Evolutionary conservation across 2,888 invertebrate species (phyloP), one percentile per base, ranked within the genome.

Genomic region (Hypolimnas misippus): DNA sequence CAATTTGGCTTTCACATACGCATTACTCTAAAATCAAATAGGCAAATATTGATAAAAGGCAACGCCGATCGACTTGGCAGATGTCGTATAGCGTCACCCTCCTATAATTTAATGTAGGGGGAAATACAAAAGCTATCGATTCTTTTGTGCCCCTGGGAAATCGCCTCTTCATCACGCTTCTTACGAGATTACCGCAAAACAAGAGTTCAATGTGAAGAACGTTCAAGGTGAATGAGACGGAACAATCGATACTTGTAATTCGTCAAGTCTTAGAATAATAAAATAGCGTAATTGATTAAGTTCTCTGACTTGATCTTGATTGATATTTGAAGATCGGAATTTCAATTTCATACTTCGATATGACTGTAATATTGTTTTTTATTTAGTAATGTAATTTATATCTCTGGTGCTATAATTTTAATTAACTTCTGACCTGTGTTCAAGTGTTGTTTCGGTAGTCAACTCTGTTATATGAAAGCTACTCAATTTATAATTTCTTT

Each of bases 81-180:
- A 88, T 88, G 89, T 83, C 82, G 76, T 59, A 62, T 54, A 68
- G 70, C 74, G 75, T n/a, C 84, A 81, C 86, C 87, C 87, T 84
- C 72, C 76, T 77, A 80, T 86, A 86, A 86, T 86, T 87, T 83
- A 85, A 85, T 83, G 84, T 79, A 81, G 84, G 88, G 86, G 83
- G 83, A 72, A 82, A 80, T 81, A 87, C 88, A 87, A 89, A 85
- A 76, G 84, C 74, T 83, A 87, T 86, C 82, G 89, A 87, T 87
- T 82, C 83, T 76, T 83, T 82, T 82, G 79, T 81, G 74, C 76
- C 78, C 76, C 60, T 70, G 81, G 84, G 84, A 83, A 81, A 83
- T 83, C 79, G 80, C 67, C 76, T 77, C 78, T 79, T 76, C 76
- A 78, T 76, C 76, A 78, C 75, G 73, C 77, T 79, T 81, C 77